These are phyloP conservation scores for Sisyra terminalis DNA, from an alignment of 2,888 invertebrate species.

Conservation along the genomic window DNA sequence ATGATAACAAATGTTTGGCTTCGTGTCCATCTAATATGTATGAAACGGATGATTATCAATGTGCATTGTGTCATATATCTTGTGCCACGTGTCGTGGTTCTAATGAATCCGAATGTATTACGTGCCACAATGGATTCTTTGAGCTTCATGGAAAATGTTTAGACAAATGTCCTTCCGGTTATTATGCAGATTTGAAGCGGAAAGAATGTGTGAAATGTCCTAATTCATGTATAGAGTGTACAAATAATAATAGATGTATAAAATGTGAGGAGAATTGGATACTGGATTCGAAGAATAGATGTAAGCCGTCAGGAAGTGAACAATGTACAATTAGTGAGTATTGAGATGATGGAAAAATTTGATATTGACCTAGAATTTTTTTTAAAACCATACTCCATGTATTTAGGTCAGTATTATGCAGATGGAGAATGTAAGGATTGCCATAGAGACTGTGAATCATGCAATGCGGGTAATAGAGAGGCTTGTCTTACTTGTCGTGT, in stretches of 20 bases:
- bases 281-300: conserved; percentile 44
- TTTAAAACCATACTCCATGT: conserved; percentile 7
- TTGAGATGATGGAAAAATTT: neutral
- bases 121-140: conserved; percentile 57
- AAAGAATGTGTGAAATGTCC: conserved; percentile 68
- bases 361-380: conserved; percentile 5
- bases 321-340: conserved; percentile 48
- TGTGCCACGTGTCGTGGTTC: conserved; percentile 71
- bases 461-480: conserved; percentile 56
- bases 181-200: conserved; percentile 60
- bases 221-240: conserved; percentile 55
- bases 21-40: conserved; percentile 68
- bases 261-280: conserved; percentile 60
- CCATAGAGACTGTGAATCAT: conserved; percentile 66
- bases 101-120: conserved; percentile 61
- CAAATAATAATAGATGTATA: conserved; percentile 50
- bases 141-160: conserved; percentile 57
- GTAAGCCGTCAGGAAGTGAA: conserved; percentile 51
- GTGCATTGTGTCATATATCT: conserved; percentile 59
- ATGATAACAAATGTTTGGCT: conserved; percentile 66
- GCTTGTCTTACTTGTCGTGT: conserved; percentile 61
- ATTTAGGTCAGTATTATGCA: conserved; percentile 53
- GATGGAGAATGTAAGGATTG: conserved; percentile 55
- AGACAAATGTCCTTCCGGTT: conserved; percentile 53
- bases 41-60: conserved; percentile 76